Conservation (phyloP, 1,140 invertebrate species). For the Drosophila micromelanica region DNA sequence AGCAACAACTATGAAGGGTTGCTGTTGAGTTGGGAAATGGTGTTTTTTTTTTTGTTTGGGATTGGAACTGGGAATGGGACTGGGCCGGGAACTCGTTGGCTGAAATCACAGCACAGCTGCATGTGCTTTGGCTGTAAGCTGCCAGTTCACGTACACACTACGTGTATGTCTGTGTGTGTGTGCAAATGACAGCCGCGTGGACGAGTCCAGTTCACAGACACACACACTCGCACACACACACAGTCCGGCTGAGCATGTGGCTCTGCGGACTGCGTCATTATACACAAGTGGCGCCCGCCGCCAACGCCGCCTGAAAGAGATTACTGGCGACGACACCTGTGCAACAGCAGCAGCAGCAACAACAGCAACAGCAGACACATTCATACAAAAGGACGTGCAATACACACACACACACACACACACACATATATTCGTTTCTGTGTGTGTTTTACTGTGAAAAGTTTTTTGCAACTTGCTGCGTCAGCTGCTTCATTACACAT, state of each 20-base stretch:
- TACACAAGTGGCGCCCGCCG: constrained; percentile 71
- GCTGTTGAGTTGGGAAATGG: not conserved
- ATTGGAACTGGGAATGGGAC: not conserved
- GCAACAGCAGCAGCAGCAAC: constrained; percentile 48
- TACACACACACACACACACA: constrained; percentile 27
- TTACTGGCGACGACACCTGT: constrained; percentile 80
- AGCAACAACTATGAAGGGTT: constrained; percentile 29
- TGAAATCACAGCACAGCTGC: constrained; percentile 80
- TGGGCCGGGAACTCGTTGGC: constrained; percentile 29
- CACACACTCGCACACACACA: constrained; percentile 23
- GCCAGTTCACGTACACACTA: constrained; percentile 42
- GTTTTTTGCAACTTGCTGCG: constrained; percentile 76
- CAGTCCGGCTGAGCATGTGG: constrained; percentile 52
- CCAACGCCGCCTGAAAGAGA: constrained; percentile 61
- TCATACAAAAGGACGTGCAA: constrained; percentile 19
- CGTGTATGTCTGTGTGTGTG: constrained; percentile 44
- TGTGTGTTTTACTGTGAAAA: constrained; percentile 61
- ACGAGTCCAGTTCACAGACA: constrained; percentile 39
- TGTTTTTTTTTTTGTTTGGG: not conserved
- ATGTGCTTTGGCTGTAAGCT: constrained; percentile 75
- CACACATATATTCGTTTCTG: constrained; percentile 11
- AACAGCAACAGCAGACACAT: constrained; percentile 37
- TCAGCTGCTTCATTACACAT: constrained; percentile 82
- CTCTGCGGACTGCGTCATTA: constrained; percentile 74
- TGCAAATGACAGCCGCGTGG: constrained; percentile 69